phyloP scores from a whole-genome alignment of 1,140 invertebrate species.

The Parapsyche elsis region DNA sequence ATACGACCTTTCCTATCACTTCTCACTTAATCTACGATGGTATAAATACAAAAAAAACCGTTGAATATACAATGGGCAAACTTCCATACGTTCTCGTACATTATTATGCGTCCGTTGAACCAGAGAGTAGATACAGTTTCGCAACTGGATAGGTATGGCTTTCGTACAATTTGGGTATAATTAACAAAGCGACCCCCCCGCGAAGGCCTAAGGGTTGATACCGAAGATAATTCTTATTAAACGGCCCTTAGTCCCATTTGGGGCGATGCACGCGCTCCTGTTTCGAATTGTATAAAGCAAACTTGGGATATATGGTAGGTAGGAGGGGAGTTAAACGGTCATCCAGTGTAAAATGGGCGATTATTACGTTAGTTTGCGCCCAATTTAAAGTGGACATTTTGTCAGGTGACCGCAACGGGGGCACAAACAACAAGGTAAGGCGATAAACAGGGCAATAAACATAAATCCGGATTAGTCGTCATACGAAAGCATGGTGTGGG shows the following conservation, averaged over 20 bases:
- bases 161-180: too few relatives aligned
- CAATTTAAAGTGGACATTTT: constrained; percentile 28
- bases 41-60: too few relatives aligned
- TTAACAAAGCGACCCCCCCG: too few relatives aligned
- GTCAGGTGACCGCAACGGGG: constrained; percentile 21
- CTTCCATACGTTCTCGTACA: too few relatives aligned
- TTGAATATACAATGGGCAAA: too few relatives aligned
- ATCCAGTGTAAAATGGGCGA: not conserved
- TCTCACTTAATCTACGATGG: too few relatives aligned
- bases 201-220: too few relatives aligned
- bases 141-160: too few relatives aligned
- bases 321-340: not conserved
- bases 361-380: constrained; percentile 26
- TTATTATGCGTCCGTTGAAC: too few relatives aligned
- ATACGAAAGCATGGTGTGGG: not conserved
- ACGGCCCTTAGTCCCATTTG: not conserved
- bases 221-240: constrained; percentile 23
- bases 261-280: not conserved
- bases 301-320: not conserved
- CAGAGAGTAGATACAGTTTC: too few relatives aligned
- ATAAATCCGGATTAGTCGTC: constrained; percentile 31
- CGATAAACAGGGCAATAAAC: constrained; percentile 37
- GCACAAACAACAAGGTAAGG: constrained; percentile 18
- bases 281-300: not conserved
- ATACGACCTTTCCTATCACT: too few relatives aligned